Base-by-base conservation (phyloP, 2,113 vertebrate species). In the Rhea pennata region DNA sequence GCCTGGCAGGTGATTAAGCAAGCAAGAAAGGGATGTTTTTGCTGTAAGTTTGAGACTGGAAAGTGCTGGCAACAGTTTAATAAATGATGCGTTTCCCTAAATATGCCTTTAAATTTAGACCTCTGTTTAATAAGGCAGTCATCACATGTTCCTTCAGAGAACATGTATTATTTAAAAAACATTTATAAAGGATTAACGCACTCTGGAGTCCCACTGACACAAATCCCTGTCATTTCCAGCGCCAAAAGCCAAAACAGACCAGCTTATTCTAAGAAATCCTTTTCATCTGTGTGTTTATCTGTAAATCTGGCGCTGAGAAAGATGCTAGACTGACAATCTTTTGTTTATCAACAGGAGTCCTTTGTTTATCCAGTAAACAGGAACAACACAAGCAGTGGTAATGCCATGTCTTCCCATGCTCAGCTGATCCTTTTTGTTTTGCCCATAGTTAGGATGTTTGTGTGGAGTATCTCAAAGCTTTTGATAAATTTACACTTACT, bases 131-230 rank as follows among this genome's bases (percentile, higher is more conserved):
- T 94, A 93, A 93, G 76, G 56, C 83, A 93, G 48, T 75, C 12
- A 19, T 93, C 69, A 64, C 82, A 66, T 96, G 48, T 92, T 95
- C 86, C 95, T 95, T 75, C 88, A 84, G 88, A 86, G 90, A 76
- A 94, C 62, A 95, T 96, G 76, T 51, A 95, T 97, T 94, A 96
- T 96, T 97, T 84, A 95, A 95, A 96, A 94, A 95, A 87, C 79
- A 88, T 96, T 95, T 96, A 95, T 94, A 94, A 94, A 96, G 96
- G 85, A 95, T 96, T 96, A 93, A 95, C 87, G 76, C 85, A 95
- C 95, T 95, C 69, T 1, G 6, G 92, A 96, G 90, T 48, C 70
- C 83, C 66, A 94, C 80, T 96, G 93, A 94, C 92, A 96, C 80
- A 90, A 88, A 94, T 88, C 73, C 77, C 88, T 81, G 56, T 84